Evolutionary conservation across 2,888 invertebrate genomes (phyloP).

Genomic region (Oscheius myriophilus): DNA sequence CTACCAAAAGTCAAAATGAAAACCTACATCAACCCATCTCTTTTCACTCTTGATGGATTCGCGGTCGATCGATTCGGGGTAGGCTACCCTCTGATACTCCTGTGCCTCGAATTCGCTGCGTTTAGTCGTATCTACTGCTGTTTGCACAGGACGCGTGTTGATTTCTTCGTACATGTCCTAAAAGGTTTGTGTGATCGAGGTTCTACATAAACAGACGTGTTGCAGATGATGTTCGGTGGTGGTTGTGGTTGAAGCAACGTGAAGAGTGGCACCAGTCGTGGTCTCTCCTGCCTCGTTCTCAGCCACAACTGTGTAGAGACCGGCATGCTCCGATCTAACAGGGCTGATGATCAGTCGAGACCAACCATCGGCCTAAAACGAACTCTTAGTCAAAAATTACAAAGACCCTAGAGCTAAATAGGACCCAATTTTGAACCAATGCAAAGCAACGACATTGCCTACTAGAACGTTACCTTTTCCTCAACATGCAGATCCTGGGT

Average conservation of each 20-base stretch:
- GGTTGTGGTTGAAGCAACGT: slow-evolving; percentile 72
- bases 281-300: slow-evolving; percentile 92
- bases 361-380: slow-evolving; percentile 68
- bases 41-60: slow-evolving; percentile 34
- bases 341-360: slow-evolving; percentile 54
- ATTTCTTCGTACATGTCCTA: slow-evolving; percentile 30
- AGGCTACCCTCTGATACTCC: slow-evolving; percentile 2
- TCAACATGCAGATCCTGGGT: slow-evolving; percentile 44
- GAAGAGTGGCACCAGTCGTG: slow-evolving; percentile 83
- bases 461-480: slow-evolving; percentile 26
- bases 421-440: background rate
- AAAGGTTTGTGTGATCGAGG: background rate
- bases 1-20: background rate
- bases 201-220: background rate
- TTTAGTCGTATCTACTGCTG: slow-evolving; percentile 9
- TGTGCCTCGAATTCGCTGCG: slow-evolving; percentile 11
- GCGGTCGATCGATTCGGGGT: slow-evolving; percentile 2
- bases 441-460: no score
- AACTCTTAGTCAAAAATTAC: background rate
- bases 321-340: slow-evolving; percentile 46
- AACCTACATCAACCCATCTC: slow-evolving; percentile 47
- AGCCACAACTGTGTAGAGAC: slow-evolving; percentile 83
- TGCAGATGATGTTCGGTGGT: slow-evolving; percentile 24
- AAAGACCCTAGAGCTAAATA: background rate
- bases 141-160: slow-evolving; percentile 19